phyloP scores from a whole-genome alignment of 2,113 vertebrate genomes.

The Mustela lutreola region DNA sequence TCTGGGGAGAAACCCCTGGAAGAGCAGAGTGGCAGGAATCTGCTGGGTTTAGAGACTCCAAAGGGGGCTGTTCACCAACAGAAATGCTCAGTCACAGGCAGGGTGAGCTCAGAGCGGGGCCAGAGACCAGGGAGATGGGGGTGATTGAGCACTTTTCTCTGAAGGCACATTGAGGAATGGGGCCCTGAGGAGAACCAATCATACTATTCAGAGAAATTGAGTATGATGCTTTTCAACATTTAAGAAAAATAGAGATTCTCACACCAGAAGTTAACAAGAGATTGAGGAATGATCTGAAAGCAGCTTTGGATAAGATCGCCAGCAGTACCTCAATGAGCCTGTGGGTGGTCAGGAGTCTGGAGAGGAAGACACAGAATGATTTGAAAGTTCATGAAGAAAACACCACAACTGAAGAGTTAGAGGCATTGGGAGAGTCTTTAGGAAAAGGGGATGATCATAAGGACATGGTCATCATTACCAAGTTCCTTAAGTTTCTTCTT shows the following conservation, averaged over 20 bases:
- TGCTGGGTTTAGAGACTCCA: too few species aligned
- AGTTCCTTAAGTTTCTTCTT: slow-evolving; percentile 97
- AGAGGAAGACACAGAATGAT: slow-evolving; percentile 96
- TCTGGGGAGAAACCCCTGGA: too few species aligned
- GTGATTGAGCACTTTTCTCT: too few species aligned
- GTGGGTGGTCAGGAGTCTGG: slow-evolving; percentile 95
- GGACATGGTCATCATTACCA: slow-evolving; percentile 97
- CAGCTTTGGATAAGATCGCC: slow-evolving; percentile 98
- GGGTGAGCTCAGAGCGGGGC: too few species aligned
- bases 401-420: slow-evolving; percentile 97
- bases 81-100: too few species aligned
- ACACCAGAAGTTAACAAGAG: slow-evolving; percentile 99
- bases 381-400: slow-evolving; percentile 98
- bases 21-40: too few species aligned
- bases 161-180: too few species aligned
- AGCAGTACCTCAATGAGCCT: slow-evolving; percentile 97
- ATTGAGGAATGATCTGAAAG: slow-evolving; percentile 97
- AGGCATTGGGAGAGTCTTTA: slow-evolving; percentile 94
- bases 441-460: slow-evolving; percentile 94
- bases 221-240: slow-evolving; percentile 97
- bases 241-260: slow-evolving; percentile 98
- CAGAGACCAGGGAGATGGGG: too few species aligned
- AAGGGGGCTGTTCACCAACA: too few species aligned
- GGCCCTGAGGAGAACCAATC: slow-evolving; percentile 92
- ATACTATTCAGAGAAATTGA: slow-evolving; percentile 96